Base-by-base conservation (phyloP, 2,888 invertebrate species). In the Scaptomyza parva region DNA sequence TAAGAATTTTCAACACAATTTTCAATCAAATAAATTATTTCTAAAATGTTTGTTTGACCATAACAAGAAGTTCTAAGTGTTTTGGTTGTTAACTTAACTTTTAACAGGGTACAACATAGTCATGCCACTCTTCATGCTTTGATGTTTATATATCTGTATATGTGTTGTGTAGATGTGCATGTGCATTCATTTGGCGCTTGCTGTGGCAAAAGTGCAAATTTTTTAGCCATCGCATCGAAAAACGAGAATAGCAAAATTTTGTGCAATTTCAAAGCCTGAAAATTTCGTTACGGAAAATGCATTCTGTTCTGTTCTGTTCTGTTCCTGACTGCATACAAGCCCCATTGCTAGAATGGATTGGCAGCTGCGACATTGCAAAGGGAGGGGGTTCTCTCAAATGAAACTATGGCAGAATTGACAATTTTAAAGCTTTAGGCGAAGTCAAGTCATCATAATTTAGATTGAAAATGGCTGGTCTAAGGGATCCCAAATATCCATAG, bases 131-230 rank as follows among this genome's bases (percentile, higher is more conserved):
- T 3, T 4, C 3, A 3, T 18, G 41, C n/a, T n/a, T 30, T 12
- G 8, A 12, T 62, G 40, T 28, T 44, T 54, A 35, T 71, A 43
- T 48, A 11, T 48, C 66, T 55, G 66, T 73, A 70, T 82, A 78
- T 7, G 33, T 35, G 6, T 30, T 3, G 5, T 2, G 37, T 17
- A 17, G 3, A 17, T 39, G 53, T 79, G 70, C 61, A 68, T 73
- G 71, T 82, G 80, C 70, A 78, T 71, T 74, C 78, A 76, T 71
- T 73, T 79, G 71, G 52, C 64, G 62, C 48, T 55, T 48, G 61
- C 60, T 76, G 58, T 76, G 59, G 79, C 62, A 77, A 86, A 86
- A 82, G 84, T 86, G 84, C 77, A 84, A 79, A 79, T 86, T 86
- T 84, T 84, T 86, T 58, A 35, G 54, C 35, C 65, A 47, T 39